These are phyloP conservation scores for Gymnosoma rotundatum DNA, from an alignment of 2,888 invertebrate species.

Conservation along the genomic window DNA sequence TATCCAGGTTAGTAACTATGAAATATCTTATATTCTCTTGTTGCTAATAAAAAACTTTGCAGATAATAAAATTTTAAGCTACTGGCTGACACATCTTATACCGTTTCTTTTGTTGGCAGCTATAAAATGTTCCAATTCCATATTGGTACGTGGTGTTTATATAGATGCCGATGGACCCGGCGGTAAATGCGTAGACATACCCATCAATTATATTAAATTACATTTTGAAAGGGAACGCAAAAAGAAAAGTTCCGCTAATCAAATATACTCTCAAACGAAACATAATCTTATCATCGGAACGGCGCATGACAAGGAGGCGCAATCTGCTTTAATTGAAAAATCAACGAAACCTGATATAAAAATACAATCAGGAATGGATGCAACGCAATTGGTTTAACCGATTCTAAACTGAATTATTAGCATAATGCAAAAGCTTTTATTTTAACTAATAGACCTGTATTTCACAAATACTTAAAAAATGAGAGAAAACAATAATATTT, in stretches of 20 bases:
- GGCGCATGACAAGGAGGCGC: constrained; percentile 75
- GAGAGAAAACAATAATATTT: constrained; percentile 45
- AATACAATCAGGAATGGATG: constrained; percentile 71
- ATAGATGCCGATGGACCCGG: constrained; percentile 93
- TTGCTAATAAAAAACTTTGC: not conserved
- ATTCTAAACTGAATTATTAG: constrained; percentile 31
- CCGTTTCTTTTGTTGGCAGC: constrained; percentile 89
- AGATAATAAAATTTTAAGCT: constrained; percentile 89
- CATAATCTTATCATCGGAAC: constrained; percentile 63
- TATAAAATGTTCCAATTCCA: constrained; percentile 92
- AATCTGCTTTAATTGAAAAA: constrained; percentile 77
- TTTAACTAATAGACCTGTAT: constrained; percentile 36
- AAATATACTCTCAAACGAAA: constrained; percentile 50
- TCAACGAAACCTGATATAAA: constrained; percentile 70
- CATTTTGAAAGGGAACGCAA: constrained; percentile 88
- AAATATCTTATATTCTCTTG: not conserved
- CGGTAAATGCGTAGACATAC: constrained; percentile 91
- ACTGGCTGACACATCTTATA: constrained; percentile 90
- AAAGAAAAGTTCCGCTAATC: constrained; percentile 82
- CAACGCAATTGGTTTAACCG: constrained; percentile 75
- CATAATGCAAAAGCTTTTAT: constrained; percentile 4
- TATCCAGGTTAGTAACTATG: constrained; percentile 85
- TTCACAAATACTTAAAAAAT: constrained; percentile 60
- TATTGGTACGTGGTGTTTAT: constrained; percentile 93
- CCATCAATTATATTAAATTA: constrained; percentile 91